Evolutionary conservation across 2,888 invertebrate genomes (phyloP), one percentile per base, ranked within the genome.

Genomic region (Apodemia hepburni): DNA sequence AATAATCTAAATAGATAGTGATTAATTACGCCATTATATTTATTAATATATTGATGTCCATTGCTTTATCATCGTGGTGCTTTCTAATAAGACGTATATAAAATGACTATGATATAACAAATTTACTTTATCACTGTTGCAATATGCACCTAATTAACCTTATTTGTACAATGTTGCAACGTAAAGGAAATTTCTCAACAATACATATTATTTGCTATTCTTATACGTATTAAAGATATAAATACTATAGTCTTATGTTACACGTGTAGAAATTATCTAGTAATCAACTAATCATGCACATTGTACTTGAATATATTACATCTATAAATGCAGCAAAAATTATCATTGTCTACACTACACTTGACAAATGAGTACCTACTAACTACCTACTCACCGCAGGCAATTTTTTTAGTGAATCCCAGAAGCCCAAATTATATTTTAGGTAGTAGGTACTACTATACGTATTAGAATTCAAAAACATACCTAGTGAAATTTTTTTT

Each of bases 81-180:
- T 6, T n/a, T 45, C n/a, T 45, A 45, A 45, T n/a, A n/a, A 45
- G n/a, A 45, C 45, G 45, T 45, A 15, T n/a, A 45, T n/a, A n/a
- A 45, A 45, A 45, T 45, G 45, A 45, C 45, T 45, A 17, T 47
- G n/a, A n/a, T 17, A 17, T 17, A 47, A 17, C 6, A 17, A 47
- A 47, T 17, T 38, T 8, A 47, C 47, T n/a, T 57, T 57, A 57
- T 57, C 8, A 15, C 29, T 57, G 29, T 57, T 57, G 27, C 29
- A 29, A 57, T 22, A 57, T 57, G 57, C 54, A 27, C 54, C 29
- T 57, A 57, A 29, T 57, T 57, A 27, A 57, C 54, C 54, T 54
- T 54, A 47, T 47, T 47, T 27, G 15, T 15, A 54, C 54, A 54
- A 29, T 54, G 54, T 54, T 54, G 29, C 15, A 27, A 47, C 17